These are phyloP conservation scores for Sinocyclocheilus rhinocerous DNA, from an alignment of 2,113 vertebrate species.

Conservation along the genomic window DNA sequence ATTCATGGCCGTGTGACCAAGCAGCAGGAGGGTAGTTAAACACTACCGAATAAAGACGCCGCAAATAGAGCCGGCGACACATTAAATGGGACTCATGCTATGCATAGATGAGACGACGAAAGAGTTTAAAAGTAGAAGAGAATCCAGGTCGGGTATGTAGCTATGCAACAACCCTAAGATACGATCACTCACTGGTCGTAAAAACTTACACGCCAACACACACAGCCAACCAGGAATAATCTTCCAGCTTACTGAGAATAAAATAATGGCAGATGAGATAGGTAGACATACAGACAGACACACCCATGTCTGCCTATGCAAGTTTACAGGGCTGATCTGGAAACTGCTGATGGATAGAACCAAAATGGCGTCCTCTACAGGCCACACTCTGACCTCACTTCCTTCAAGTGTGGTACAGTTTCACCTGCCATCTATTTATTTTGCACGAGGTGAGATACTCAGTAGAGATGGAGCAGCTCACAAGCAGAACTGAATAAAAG, in stretches of 20 bases:
- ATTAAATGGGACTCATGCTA: conserved; percentile 32
- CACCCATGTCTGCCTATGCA: background rate
- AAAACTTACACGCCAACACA: conserved; percentile 18
- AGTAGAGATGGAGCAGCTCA: background rate
- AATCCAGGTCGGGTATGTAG: conserved; percentile 39
- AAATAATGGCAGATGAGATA: background rate
- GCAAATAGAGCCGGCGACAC: conserved; percentile 59
- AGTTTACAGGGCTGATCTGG: background rate
- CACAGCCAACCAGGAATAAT: conserved; percentile 18
- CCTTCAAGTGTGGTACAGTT: conserved; percentile 17
- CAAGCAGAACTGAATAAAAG: background rate
- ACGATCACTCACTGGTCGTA: conserved; percentile 2
- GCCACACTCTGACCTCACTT: conserved; percentile 22
- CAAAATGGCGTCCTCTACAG: conserved; percentile 42
- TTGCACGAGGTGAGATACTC: background rate
- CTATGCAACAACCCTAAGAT: conserved; percentile 15
- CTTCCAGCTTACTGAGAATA: conserved; percentile 19
- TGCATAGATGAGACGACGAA: conserved; percentile 11
- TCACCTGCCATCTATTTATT: conserved; percentile 33
- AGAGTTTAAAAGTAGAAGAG: conserved; percentile 48
- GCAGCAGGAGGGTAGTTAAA: conserved; percentile 25
- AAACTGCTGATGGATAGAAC: conserved; percentile 27
- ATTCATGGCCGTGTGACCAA: background rate
- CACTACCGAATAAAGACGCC: conserved; percentile 28
- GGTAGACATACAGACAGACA: background rate